Evolutionary conservation across 2,113 vertebrate genomes (phyloP), one percentile per base, ranked within the genome.

Genomic region (Actenoides lindsayi): DNA sequence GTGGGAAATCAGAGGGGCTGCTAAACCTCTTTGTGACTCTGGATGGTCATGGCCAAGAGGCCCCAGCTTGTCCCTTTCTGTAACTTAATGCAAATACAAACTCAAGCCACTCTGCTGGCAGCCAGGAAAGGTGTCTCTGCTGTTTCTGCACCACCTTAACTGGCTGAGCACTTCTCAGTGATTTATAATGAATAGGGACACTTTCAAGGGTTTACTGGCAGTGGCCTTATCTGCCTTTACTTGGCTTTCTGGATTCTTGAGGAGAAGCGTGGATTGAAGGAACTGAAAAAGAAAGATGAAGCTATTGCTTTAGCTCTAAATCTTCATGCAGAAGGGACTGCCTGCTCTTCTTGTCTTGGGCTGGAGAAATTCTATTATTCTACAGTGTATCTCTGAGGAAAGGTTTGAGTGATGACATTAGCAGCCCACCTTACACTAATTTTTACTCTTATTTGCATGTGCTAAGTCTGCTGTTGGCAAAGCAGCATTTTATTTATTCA

Each of bases 351-450:
- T 57, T 91, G 4, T 80, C 62, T 89, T 54, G 39, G 11, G 15
- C 60, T 63, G 69, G 90, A 83, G 90, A 87, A 87, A 90, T 77
- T 85, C 82, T 79, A 15, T 87, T 91, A 39, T 28, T 33, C 50
- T 62, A 19, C 65, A 93, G 65, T 21, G 1, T 79, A 50, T 70
- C 78, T 96, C 37, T 2, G 8, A 83, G 74, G 81, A 79, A 37
- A 50, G 70, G 85, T 91, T 94, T 95, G 65, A 91, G 50, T 65
- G 70, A 76, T 91, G 62, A 79, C 96, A 81, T 85, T 97, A 91
- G 81, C 65, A 85, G 54, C 62, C 84, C 75, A 82, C 57, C 70
- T 91, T 83, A 82, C 74, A 51, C 65, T 89, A 53, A 87, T 79
- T 94, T 94, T 90, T 80, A 54, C 44, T 82, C 50, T 71, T 87